Evolutionary conservation across 1,140 invertebrate genomes (phyloP).

Genomic region (Mycetomoellerius zeteki): DNA sequence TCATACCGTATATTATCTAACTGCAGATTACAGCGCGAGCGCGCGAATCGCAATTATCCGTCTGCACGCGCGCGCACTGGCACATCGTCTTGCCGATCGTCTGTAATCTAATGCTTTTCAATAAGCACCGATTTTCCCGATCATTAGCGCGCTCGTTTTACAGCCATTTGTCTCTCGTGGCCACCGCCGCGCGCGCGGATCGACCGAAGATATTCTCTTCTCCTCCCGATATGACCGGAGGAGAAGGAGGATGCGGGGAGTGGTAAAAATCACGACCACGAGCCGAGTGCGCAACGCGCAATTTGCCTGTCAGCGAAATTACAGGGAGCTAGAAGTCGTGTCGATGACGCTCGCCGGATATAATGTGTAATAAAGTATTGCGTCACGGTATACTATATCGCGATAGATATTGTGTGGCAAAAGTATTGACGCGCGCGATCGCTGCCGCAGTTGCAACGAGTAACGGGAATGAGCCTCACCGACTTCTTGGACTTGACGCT

Average conservation of each 20-base stretch:
- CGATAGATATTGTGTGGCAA: conserved; percentile 38
- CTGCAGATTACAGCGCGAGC: conserved; percentile 77
- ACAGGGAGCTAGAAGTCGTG: conserved; percentile 48
- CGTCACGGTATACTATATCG: conserved; percentile 29
- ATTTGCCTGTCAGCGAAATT: conserved; percentile 63
- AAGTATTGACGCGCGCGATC: conserved; percentile 47
- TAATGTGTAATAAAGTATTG: conserved; percentile 63
- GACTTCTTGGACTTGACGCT: not conserved
- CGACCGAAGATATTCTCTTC: conserved; percentile 9
- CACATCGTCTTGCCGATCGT: conserved; percentile 45
- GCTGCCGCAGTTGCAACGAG: conserved; percentile 22
- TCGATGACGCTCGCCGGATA: conserved; percentile 54
- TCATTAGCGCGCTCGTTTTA: conserved; percentile 78
- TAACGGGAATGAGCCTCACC: conserved; percentile 49
- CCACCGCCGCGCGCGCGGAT: not conserved
- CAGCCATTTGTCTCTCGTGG: conserved; percentile 59
- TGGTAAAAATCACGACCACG: conserved; percentile 44
- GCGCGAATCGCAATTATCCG: conserved; percentile 81
- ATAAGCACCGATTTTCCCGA: conserved; percentile 81
- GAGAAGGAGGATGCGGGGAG: not conserved
- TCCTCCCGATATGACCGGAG: not conserved
- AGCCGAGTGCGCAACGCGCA: conserved; percentile 45
- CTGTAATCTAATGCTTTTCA: conserved; percentile 84
- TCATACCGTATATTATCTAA: conserved; percentile 83
- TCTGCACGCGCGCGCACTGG: conserved; percentile 68